Evolutionary conservation across 2,888 invertebrate genomes (phyloP), one percentile per base, ranked within the genome.

Genomic region (Stenotaenia linearis): DNA sequence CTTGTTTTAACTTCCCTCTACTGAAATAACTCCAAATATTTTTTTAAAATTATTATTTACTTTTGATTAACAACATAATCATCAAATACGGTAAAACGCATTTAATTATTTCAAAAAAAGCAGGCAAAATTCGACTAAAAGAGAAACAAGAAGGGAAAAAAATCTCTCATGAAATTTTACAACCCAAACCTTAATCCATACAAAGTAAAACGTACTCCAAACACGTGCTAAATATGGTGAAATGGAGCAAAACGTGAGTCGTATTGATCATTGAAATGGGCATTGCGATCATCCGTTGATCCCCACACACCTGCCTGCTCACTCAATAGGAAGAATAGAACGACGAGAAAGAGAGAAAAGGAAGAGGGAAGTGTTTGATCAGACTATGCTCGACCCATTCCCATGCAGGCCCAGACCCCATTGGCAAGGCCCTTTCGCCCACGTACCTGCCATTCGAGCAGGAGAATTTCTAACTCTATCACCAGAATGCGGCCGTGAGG

Each of bases 181-280:
- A 61, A 25, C 61, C 61, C 25, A 25, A n/a, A 61, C 61, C 61
- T 61, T 61, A 61, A 61, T 61, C 61, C 61, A 61, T 61, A 61
- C 61, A 61, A 61, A 61, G 61, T 61, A 61, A 61, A 61, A 61
- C 61, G 61, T 25, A 61, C 61, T 61, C 61, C 61, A 61, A 61
- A 61, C 61, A 61, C 61, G 61, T 61, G 61, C 61, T 61, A 61
- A 61, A 61, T 61, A 61, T 61, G 61, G 61, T 61, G 61, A 61
- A 61, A 61, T 61, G 61, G 61, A 61, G 61, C 61, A 61, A 61
- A 61, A 61, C 61, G 61, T 61, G 61, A 61, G 61, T 61, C 61
- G 61, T 61, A 61, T 61, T 61, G 61, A 61, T 61, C 61, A 61
- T 61, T 61, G 61, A 28, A 61, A 61, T 61, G 61, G 61, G 61